Evolutionary conservation across 2,113 vertebrate genomes (phyloP).

Genomic region (Rousettus leschenaultii): DNA sequence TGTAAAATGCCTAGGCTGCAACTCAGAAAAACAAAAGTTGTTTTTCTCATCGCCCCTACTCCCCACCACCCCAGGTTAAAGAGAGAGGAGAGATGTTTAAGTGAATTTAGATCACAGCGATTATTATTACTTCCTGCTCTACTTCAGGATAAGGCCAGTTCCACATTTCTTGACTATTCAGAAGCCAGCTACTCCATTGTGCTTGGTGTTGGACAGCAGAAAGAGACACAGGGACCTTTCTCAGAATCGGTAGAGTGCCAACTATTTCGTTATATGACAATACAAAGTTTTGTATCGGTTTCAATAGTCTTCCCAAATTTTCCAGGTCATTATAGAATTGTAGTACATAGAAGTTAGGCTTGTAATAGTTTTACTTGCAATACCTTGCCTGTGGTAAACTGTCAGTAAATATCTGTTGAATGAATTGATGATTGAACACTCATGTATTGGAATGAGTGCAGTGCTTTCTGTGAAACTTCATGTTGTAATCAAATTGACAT

Average conservation of each 20-base stretch:
- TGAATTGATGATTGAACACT: background rate
- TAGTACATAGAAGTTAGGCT: background rate
- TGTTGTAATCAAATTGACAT: background rate
- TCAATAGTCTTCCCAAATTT: background rate
- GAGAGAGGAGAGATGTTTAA: background rate
- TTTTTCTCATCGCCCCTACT: background rate
- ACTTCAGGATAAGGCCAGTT: background rate
- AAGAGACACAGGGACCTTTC: background rate
- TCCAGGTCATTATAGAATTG: background rate
- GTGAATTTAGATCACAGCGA: background rate
- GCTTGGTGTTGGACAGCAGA: background rate
- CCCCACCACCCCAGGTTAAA: background rate
- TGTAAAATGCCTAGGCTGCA: background rate
- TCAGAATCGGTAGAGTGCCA: background rate
- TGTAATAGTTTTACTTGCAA: background rate
- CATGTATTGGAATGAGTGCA: background rate
- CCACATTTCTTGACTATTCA: background rate
- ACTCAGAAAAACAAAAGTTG: background rate
- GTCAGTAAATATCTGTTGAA: background rate
- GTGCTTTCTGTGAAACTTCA: constrained; percentile 9
- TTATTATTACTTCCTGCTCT: background rate
- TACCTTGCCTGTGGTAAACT: background rate
- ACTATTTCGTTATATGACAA: background rate
- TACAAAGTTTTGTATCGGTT: background rate
- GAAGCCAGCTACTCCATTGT: background rate